Evolutionary conservation across 2,888 invertebrate genomes (phyloP).

Genomic region (Agrotis ipsilon): DNA sequence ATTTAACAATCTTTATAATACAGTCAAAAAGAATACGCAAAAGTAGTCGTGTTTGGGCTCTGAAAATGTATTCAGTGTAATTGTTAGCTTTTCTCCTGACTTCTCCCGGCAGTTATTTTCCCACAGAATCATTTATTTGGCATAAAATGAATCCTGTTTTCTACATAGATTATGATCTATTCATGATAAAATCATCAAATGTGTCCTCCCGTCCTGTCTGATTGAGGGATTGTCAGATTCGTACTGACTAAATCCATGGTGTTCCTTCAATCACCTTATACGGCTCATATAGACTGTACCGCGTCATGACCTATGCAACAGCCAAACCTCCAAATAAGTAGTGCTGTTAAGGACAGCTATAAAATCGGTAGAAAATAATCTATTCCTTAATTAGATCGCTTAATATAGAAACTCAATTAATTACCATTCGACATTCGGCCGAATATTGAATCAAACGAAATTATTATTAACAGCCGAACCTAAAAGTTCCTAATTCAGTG

Average conservation of each 20-base stretch:
- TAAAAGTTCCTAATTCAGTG: slow-evolving; percentile 3
- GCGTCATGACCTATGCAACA: too few relatives aligned
- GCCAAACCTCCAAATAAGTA: too few relatives aligned
- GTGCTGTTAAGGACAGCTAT: too few relatives aligned
- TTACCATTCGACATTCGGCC: background rate
- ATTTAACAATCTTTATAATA: background rate
- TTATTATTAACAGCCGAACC: background rate
- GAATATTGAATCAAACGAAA: slow-evolving; percentile 10
- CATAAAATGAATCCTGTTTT: background rate
- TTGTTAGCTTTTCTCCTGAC: background rate
- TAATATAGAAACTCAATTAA: background rate
- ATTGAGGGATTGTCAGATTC: too few relatives aligned
- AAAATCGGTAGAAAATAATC: background rate
- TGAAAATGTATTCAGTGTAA: background rate
- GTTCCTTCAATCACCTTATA: too few relatives aligned
- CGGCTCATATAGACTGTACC: too few relatives aligned
- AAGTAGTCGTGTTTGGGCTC: background rate
- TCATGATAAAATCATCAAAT: too few relatives aligned
- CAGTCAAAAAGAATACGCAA: background rate
- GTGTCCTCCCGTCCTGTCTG: too few relatives aligned
- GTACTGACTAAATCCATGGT: too few relatives aligned
- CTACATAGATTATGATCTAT: background rate
- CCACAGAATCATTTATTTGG: background rate
- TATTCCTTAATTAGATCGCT: background rate
- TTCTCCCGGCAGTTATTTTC: background rate